These are phyloP conservation scores for Phylloscopus collybita DNA, from an alignment of 2,797 vertebrate species.

Conservation along the genomic window DNA sequence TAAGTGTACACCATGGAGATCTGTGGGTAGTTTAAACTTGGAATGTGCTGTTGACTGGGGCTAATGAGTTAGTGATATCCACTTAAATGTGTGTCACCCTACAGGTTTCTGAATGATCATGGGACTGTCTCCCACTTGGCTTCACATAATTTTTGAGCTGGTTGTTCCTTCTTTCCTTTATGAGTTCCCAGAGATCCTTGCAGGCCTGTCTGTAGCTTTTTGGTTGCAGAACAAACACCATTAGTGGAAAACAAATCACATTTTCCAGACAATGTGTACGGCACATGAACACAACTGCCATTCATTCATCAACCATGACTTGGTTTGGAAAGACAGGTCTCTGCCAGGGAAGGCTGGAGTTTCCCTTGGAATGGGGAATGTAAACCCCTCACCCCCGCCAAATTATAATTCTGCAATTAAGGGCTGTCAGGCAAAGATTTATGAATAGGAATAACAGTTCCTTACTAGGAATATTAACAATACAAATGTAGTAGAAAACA, in stretches of 20 bases:
- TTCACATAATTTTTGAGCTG: not conserved
- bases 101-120: not conserved
- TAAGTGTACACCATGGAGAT: constrained; percentile 12
- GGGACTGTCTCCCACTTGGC: not conserved
- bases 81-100: not conserved
- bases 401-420: no score
- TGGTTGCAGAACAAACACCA: not conserved
- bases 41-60: not conserved
- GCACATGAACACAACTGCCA: fast-evolving
- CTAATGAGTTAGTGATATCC: constrained; percentile 34
- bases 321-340: no score
- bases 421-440: no score
- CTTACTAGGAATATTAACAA: no score
- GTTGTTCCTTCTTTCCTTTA: not conserved
- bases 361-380: no score
- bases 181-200: not conserved
- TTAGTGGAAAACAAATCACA: not conserved
- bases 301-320: not conserved
- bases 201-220: not conserved
- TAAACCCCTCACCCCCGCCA: no score
- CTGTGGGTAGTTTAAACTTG: constrained; percentile 8
- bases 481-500: no score
- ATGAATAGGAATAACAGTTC: no score
- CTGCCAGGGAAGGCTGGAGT: no score
- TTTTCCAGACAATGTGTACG: not conserved